Base-by-base conservation (phyloP, 2,797 vertebrate species). In the Alosa sapidissima region DNA sequence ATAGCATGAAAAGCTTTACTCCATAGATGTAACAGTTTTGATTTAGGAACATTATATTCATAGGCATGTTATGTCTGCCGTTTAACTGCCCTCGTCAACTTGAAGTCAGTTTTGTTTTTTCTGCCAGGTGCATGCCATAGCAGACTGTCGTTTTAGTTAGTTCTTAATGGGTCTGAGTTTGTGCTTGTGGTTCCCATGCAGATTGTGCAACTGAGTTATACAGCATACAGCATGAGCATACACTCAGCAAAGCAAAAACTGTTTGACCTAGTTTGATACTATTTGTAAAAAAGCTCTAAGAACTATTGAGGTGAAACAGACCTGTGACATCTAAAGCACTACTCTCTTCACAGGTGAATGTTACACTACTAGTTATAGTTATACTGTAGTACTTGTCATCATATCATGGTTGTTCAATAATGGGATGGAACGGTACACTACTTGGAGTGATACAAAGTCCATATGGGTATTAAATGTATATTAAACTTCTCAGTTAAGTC, bases 221-320 rank as follows among this genome's bases (percentile, higher is more conserved):
- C n/a, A n/a, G n/a, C n/a, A n/a, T n/a, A n/a, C n/a, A n/a, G n/a
- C n/a, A n/a, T n/a, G n/a, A n/a, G 5, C 11, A 36, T 45, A 47
- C 72, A 78, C 72, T 47, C 41, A 78, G 72, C 72, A 78, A 78
- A 78, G 72, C 41, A 78, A 78, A 60, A 60, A 58, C n/a, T 60
- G 58, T n/a, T 21, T 21, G 14, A 47, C 72, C 72, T 47, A 45
- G 33, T 75, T 75, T 41, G 28, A 14, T 72, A 75, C n/a, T n/a
- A n/a, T n/a, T 33, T 68, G 62, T 68, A n/a, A n/a, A n/a, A n/a
- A n/a, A n/a, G n/a, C n/a, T n/a, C n/a, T n/a, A n/a, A n/a, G n/a
- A 33, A 33, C 24, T 33, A 45, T 62, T 62, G 2, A 11, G 21
- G 60, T 62, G 24, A 62, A 62, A 62, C 19, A n/a, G 55, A 62